Conservation (phyloP, 2,113 vertebrate genomes). For the Paraplagusia blochii region DNA sequence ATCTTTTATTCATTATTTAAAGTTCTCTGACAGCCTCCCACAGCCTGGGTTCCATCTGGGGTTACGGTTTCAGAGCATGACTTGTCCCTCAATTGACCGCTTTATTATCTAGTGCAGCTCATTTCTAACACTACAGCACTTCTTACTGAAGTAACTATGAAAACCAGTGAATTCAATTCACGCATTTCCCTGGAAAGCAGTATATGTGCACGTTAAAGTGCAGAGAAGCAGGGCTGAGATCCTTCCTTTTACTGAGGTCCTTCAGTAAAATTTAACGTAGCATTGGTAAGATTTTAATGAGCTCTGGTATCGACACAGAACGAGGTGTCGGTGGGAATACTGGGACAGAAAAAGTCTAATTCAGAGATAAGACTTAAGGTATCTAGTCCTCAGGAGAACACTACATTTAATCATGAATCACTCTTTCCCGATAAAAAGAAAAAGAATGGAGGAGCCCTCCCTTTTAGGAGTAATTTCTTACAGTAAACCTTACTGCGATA, state of each 20-base stretch:
- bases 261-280: conserved; percentile 39
- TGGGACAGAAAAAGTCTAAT: not conserved
- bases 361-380: not conserved
- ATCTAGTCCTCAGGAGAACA: conserved; percentile 4
- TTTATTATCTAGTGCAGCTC: no score
- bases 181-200: no score
- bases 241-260: no score
- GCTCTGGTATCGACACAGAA: not conserved
- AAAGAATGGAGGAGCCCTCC: conserved; percentile 18
- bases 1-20: conserved; percentile 73
- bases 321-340: conserved; percentile 2
- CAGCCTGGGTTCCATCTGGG: conserved; percentile 17
- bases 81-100: no score
- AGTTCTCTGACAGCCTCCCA: conserved; percentile 42
- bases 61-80: conserved; percentile 1
- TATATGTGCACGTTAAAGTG: no score
- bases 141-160: no score
- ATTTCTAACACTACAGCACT: no score
- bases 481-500: conserved; percentile 30
- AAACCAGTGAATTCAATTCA: no score
- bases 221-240: no score
- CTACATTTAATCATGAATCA: conserved; percentile 8
- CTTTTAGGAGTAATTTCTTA: conserved; percentile 55
- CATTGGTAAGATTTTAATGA: conserved; percentile 25
- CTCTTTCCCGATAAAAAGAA: conserved; percentile 16